Percentiles rank a stretch among this genome's conserved stretches.
Conservation (phyloP, 2,113 vertebrate genomes). For the Odocoileus virginianus region DNA sequence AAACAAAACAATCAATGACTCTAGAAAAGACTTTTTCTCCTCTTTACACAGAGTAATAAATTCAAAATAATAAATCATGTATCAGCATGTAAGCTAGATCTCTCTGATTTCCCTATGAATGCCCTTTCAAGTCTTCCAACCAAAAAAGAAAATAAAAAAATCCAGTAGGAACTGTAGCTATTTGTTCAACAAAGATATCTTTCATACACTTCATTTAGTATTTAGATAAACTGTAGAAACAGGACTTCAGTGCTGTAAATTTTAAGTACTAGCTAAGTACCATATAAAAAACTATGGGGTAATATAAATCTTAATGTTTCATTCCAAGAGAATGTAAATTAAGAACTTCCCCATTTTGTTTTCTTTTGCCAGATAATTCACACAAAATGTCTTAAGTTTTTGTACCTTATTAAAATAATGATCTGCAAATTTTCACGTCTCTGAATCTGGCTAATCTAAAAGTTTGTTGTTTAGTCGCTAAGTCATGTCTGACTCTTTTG, state of each 20-base stretch:
- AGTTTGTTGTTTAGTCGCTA: not conserved
- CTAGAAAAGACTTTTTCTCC: not conserved
- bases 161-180: slow-evolving; percentile 42
- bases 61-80: slow-evolving; percentile 35
- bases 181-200: slow-evolving; percentile 44
- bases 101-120: slow-evolving; percentile 19
- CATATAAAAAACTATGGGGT: not conserved
- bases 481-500: not conserved
- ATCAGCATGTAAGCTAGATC: slow-evolving; percentile 23
- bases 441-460: not conserved
- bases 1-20: slow-evolving; percentile 61
- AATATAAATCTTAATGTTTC: not conserved
- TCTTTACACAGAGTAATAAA: slow-evolving; percentile 51
- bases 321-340: not conserved
- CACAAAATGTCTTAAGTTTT: not conserved
- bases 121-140: slow-evolving; percentile 18
- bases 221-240: slow-evolving; percentile 56
- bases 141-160: not conserved
- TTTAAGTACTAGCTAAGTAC: slow-evolving; percentile 35
- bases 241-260: slow-evolving; percentile 42
- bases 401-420: not conserved
- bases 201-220: slow-evolving; percentile 39
- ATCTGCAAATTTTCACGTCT: not conserved
- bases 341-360: not conserved
- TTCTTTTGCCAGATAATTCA: not conserved